These are phyloP conservation scores for Ceratina australensis DNA, from an alignment of 1,140 invertebrate species.

Conservation along the genomic window DNA sequence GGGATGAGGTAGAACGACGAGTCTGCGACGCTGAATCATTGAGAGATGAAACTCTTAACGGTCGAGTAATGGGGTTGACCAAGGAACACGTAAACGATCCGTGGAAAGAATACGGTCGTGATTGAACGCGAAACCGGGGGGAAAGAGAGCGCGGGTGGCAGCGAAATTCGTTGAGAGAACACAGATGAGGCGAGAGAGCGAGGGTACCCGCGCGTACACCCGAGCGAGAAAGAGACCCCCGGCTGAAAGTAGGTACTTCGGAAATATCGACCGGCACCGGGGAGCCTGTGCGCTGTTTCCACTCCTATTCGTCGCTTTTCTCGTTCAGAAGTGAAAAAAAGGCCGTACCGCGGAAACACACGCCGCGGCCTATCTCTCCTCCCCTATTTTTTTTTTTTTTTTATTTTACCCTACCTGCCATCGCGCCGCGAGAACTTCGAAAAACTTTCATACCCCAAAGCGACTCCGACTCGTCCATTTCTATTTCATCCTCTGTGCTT, in stretches of 20 bases:
- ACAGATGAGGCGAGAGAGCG: constrained; percentile 53
- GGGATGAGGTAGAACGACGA: too few species aligned
- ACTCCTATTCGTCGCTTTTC: constrained; percentile 54
- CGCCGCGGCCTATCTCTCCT: constrained; percentile 5
- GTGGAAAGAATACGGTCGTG: constrained; percentile 27
- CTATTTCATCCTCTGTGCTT: background rate
- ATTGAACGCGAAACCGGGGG: constrained; percentile 21
- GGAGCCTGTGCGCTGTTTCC: constrained; percentile 54
- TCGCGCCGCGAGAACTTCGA: constrained; percentile 19
- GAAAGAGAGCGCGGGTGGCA: background rate
- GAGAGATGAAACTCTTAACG: background rate
- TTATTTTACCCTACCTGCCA: too few species aligned
- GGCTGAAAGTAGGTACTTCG: constrained; percentile 75
- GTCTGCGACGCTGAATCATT: too few species aligned
- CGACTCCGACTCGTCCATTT: background rate
- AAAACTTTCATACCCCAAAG: constrained; percentile 3
- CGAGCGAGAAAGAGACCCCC: constrained; percentile 59
- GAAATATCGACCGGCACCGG: constrained; percentile 73
- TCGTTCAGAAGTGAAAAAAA: constrained; percentile 60
- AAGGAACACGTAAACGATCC: constrained; percentile 10
- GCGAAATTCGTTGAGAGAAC: constrained; percentile 45
- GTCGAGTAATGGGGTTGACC: background rate
- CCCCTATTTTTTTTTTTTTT: background rate
- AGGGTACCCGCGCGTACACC: constrained; percentile 27
- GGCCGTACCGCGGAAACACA: constrained; percentile 46